Conservation (phyloP, 2,113 vertebrate genomes). For the rabbit (Oryctolagus cuniculus) region mOryCun1.1 NC_091438.1:47587501-47588000, state of each 20-base stretch:
- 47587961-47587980: constrained; percentile 10
- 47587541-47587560: not conserved
- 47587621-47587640: not conserved
- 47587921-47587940: not conserved
- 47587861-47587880: not conserved
- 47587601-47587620: no score
- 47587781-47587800: not conserved
- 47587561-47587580: not conserved
- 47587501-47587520: not conserved
- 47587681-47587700: constrained; percentile 34
- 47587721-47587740: constrained; percentile 1
- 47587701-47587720: not conserved
- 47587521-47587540: not conserved
- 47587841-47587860: constrained; percentile 23
- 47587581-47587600: no score
- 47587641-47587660: not conserved
- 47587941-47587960: not conserved
- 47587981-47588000: not conserved
- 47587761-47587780: not conserved
- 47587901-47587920: not conserved
- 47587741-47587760: constrained; percentile 18
- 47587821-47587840: not conserved
- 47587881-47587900: not conserved
- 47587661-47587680: not conserved
- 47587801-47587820: no score